Percentiles rank a stretch among this genome's conserved stretches.
phyloP scores from a whole-genome alignment of 2,113 vertebrate species.

The Lophochroa leadbeateri region DNA sequence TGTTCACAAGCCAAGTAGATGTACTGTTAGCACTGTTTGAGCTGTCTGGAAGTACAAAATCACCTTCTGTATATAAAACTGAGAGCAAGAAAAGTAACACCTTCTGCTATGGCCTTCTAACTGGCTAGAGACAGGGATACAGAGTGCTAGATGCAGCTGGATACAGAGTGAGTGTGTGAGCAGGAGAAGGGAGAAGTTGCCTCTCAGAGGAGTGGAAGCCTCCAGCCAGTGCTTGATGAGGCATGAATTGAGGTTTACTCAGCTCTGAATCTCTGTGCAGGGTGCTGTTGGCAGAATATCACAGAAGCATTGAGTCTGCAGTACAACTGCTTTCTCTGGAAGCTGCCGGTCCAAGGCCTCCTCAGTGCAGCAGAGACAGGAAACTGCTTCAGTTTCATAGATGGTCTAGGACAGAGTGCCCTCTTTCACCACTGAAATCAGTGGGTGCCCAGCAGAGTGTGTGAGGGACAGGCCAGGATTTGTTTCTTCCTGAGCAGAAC shows the following conservation, averaged over 20 bases:
- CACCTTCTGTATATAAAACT: not conserved
- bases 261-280: not conserved
- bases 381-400: not conserved
- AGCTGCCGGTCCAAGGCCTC: not conserved
- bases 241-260: not conserved
- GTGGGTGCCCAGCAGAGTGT: not conserved
- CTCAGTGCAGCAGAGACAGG: not conserved
- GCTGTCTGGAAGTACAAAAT: not conserved
- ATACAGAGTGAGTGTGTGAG: not conserved
- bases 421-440: not conserved
- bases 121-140: not conserved
- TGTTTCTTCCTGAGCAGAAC: not conserved
- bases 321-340: not conserved
- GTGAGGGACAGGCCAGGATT: not conserved
- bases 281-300: not conserved
- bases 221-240: not conserved
- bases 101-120: not conserved
- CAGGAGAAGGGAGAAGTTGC: not conserved
- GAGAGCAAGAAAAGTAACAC: not conserved
- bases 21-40: not conserved
- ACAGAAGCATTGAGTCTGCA: not conserved
- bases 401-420: not conserved
- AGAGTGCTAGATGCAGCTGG: not conserved
- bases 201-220: not conserved
- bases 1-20: not conserved